phyloP scores from a whole-genome alignment of 2,888 invertebrate species.

The Cheilosia vernalis region DNA sequence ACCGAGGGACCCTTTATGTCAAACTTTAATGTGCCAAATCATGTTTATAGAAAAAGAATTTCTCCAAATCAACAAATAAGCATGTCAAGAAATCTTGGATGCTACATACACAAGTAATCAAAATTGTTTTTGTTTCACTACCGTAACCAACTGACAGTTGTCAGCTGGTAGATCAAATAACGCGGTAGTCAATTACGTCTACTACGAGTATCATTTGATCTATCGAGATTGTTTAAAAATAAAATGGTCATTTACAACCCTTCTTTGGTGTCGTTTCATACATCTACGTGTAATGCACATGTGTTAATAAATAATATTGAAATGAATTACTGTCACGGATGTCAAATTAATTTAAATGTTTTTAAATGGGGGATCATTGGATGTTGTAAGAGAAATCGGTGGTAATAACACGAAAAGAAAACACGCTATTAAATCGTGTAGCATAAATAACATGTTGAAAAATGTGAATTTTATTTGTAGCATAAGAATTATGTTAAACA shows the following conservation, averaged over 20 bases:
- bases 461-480: constrained; percentile 10
- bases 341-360: constrained; percentile 44
- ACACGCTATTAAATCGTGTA: not conserved
- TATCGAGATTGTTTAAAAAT: not conserved
- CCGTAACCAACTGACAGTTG: not conserved
- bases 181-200: too few species aligned
- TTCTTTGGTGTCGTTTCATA: not conserved
- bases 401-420: not conserved
- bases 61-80: constrained; percentile 9
- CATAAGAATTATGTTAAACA: constrained; percentile 4
- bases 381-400: not conserved
- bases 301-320: constrained; percentile 33
- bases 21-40: constrained; percentile 24
- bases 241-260: not conserved
- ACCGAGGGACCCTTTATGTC: constrained; percentile 24
- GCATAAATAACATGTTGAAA: constrained; percentile 12
- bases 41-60: constrained; percentile 14
- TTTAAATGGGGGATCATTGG: not conserved
- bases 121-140: too few species aligned
- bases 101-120: not conserved
- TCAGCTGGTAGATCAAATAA: too few species aligned
- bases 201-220: too few species aligned
- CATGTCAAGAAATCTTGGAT: not conserved
- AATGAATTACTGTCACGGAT: constrained; percentile 33
- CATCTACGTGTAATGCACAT: not conserved